Evolutionary conservation across 2,113 vertebrate species (phyloP).

Genomic region (Elgaria multicarinata): DNA sequence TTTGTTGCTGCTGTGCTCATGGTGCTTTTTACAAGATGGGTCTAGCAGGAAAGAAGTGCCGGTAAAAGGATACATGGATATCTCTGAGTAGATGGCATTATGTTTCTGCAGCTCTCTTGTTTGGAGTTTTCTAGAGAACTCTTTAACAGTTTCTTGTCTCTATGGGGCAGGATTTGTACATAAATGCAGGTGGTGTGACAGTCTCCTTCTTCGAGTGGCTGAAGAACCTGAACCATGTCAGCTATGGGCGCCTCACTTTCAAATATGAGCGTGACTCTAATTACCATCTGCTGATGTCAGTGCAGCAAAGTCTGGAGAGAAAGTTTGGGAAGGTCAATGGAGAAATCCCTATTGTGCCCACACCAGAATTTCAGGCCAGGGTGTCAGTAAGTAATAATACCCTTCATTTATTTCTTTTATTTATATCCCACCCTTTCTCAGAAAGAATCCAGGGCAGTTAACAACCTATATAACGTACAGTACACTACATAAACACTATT

Average conservation of each 20-base stretch:
- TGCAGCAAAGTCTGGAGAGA: conserved; percentile 53
- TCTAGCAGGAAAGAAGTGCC: not conserved
- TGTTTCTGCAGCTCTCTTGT: conserved; percentile 9
- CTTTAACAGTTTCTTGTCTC: not conserved
- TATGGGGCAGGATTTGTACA: conserved; percentile 27
- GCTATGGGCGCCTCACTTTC: conserved; percentile 23
- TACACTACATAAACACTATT: no score
- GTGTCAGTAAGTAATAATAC: conserved; percentile 7
- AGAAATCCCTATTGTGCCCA: not conserved
- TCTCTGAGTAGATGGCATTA: not conserved
- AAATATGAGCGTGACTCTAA: conserved; percentile 25
- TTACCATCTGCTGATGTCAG: conserved; percentile 36
- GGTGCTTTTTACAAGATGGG: not conserved
- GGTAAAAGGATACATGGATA: not conserved
- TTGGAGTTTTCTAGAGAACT: not conserved
- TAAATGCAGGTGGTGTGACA: conserved; percentile 40
- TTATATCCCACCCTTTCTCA: no score
- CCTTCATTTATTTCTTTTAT: not conserved
- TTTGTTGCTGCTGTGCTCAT: not conserved
- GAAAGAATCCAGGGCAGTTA: no score
- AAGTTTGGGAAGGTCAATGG: conserved; percentile 22
- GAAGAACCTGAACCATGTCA: conserved; percentile 47
- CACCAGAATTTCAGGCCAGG: conserved; percentile 1
- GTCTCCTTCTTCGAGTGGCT: conserved; percentile 42
- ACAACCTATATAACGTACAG: no score